Evolutionary conservation across 2,888 invertebrate species (phyloP).

Genomic region (Epirrita christyi): DNA sequence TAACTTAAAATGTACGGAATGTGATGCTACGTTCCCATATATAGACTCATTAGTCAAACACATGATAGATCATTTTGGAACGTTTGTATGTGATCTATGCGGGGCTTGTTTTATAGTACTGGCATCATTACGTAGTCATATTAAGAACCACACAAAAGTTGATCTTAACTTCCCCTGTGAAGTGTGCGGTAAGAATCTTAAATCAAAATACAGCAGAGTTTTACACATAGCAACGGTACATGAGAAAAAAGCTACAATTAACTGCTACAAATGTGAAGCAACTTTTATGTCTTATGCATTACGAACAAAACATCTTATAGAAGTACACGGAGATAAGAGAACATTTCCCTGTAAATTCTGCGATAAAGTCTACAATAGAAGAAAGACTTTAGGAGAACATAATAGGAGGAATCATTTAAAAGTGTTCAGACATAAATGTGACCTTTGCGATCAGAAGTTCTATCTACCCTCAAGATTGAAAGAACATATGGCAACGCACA

Average conservation of each 20-base stretch:
- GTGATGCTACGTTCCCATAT: constrained; percentile 62
- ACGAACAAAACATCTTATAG: constrained; percentile 69
- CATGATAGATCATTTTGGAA: constrained; percentile 74
- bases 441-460: constrained; percentile 81
- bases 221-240: constrained; percentile 67
- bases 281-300: constrained; percentile 67
- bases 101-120: constrained; percentile 78
- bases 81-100: constrained; percentile 71
- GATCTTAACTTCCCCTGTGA: constrained; percentile 78
- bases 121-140: constrained; percentile 69
- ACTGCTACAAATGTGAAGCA: constrained; percentile 71
- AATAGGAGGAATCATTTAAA: constrained; percentile 67
- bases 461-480: constrained; percentile 70
- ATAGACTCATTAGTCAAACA: constrained; percentile 71
- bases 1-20: constrained; percentile 69
- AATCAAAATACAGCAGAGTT: constrained; percentile 69
- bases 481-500: constrained; percentile 76
- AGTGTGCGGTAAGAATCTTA: constrained; percentile 74
- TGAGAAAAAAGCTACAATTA: constrained; percentile 70
- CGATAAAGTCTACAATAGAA: constrained; percentile 68
- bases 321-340: constrained; percentile 65
- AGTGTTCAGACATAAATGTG: constrained; percentile 78
- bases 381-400: constrained; percentile 72
- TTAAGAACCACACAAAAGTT: constrained; percentile 62
- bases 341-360: constrained; percentile 70